Percentiles rank a stretch among this genome's conserved stretches.
phyloP scores from a whole-genome alignment of 2,113 vertebrate genomes.

The Triplophysa rosa region DNA sequence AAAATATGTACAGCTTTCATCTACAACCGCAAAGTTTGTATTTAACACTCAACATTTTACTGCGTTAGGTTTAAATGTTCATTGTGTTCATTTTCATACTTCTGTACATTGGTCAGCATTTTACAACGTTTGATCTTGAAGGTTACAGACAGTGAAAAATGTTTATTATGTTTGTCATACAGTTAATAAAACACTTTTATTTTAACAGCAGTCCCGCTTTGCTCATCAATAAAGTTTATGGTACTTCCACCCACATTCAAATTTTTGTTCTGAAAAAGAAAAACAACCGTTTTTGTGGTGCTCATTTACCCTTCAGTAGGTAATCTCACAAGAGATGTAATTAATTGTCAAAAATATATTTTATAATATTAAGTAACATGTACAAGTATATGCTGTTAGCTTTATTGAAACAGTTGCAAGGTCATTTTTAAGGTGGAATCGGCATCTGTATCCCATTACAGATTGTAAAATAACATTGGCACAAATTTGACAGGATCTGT shows the following conservation, averaged over 20 bases:
- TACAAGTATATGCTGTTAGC: not conserved
- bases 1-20: slow-evolving; percentile 46
- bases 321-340: not conserved
- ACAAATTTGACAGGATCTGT: not conserved
- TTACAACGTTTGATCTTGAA: not conserved
- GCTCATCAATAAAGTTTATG: not conserved
- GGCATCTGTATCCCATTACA: not conserved
- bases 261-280: not conserved
- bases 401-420: not conserved
- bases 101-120: not conserved
- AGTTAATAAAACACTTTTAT: not conserved
- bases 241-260: not conserved
- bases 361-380: not conserved
- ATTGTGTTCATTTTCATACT: not conserved
- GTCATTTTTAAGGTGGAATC: not conserved
- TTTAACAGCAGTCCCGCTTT: not conserved
- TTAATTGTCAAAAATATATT: not conserved
- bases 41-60: slow-evolving; percentile 29
- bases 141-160: not conserved
- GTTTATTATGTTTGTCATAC: not conserved
- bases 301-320: not conserved
- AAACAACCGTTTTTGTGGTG: not conserved
- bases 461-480: not conserved
- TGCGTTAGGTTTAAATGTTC: not conserved
- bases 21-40: slow-evolving; percentile 26